Conservation (phyloP, 2,888 invertebrate species). For the Monoplex corrugatus region DNA sequence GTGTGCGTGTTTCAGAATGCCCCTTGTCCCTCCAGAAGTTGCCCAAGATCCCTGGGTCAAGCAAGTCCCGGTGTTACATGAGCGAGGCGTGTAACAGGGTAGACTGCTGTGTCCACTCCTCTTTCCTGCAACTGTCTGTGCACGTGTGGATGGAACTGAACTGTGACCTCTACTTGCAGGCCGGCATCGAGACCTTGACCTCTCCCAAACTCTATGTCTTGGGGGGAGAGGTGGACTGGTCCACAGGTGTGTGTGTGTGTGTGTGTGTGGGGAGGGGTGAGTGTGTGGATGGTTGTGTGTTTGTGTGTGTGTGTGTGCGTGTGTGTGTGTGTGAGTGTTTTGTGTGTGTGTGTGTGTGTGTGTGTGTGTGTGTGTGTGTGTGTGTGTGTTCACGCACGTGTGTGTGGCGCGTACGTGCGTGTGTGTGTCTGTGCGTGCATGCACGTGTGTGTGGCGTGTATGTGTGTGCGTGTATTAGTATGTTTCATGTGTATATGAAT, state of each 20-base stretch:
- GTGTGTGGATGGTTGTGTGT: too few species aligned
- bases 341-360: too few species aligned
- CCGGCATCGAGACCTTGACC: slow-evolving; percentile 33
- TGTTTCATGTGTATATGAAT: too few species aligned
- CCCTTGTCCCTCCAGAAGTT: slow-evolving; percentile 42
- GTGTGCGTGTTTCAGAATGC: slow-evolving; percentile 48
- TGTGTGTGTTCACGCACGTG: too few species aligned
- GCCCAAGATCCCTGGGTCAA: slow-evolving; percentile 55
- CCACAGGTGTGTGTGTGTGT: background rate
- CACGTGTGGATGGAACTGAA: slow-evolving; percentile 55
- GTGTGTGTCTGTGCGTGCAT: too few species aligned
- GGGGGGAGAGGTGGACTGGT: slow-evolving; percentile 36
- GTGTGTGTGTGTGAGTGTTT: too few species aligned
- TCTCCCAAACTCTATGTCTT: slow-evolving; percentile 35
- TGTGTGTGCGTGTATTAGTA: too few species aligned
- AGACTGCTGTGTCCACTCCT: slow-evolving; percentile 60
- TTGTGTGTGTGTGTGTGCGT: too few species aligned
- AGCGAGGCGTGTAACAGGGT: slow-evolving; percentile 59
- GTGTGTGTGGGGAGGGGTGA: background rate
- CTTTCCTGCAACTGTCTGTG: slow-evolving; percentile 52
- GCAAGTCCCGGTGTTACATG: slow-evolving; percentile 55
- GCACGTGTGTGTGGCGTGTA: too few species aligned
- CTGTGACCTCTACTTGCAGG: slow-evolving; percentile 55
- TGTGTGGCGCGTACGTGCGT: too few species aligned
- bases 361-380: too few species aligned